These are phyloP conservation scores for Furcifer pardalis DNA, from an alignment of 2,797 vertebrate species.

Conservation along the genomic window DNA sequence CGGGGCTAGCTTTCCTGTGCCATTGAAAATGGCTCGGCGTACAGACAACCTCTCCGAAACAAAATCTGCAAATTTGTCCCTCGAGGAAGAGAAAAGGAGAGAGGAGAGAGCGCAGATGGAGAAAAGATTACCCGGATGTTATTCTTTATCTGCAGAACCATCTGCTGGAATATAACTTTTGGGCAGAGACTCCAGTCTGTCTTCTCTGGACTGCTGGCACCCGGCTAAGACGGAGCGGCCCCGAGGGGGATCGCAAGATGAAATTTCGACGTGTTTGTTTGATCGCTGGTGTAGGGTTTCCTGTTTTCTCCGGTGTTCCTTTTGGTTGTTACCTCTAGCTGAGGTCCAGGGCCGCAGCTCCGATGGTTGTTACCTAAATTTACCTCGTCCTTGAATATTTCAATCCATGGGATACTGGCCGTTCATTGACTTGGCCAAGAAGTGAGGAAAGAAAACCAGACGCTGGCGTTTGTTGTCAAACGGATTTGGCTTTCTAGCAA, in stretches of 20 bases:
- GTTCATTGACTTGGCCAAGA: background rate
- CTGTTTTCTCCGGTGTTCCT: no score
- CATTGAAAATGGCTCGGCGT: background rate
- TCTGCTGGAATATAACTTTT: background rate
- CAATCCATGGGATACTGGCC: background rate
- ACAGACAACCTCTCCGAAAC: background rate
- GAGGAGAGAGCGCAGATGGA: background rate
- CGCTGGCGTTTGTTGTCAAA: background rate
- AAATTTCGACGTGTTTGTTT: slow-evolving; percentile 48
- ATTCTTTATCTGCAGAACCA: background rate
- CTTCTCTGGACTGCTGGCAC: slow-evolving; percentile 58
- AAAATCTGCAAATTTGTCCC: background rate
- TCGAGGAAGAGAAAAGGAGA: background rate
- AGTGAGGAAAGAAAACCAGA: background rate
- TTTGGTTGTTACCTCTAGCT: no score
- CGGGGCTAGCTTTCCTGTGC: background rate
- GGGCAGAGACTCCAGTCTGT: background rate
- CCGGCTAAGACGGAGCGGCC: slow-evolving; percentile 36
- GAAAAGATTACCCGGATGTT: background rate
- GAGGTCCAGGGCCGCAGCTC: slow-evolving; percentile 40
- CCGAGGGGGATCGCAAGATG: slow-evolving; percentile 38
- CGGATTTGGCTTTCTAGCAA: background rate
- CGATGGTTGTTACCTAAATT: slow-evolving; percentile 51
- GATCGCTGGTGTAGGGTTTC: slow-evolving; percentile 50
- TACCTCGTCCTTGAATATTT: slow-evolving; percentile 49